Evolutionary conservation across 1,140 invertebrate genomes (phyloP), one percentile per base, ranked within the genome.

Genomic region (Adelges cooleyi): DNA sequence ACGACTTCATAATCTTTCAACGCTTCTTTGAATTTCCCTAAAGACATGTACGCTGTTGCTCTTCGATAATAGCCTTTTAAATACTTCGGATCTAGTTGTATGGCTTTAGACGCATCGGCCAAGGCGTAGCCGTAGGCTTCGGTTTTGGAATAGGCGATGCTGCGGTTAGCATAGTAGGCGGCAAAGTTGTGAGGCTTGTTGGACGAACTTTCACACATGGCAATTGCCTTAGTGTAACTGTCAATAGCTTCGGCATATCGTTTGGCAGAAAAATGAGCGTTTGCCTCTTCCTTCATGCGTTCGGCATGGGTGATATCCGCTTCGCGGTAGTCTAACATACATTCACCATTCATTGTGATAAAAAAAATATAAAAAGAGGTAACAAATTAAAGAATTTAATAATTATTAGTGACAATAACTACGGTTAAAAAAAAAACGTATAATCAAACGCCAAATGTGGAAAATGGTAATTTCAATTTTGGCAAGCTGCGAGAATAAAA

Each of bases 21-120:
- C 1, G 97, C 96, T 74, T 90, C 77, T 79, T 97, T 98, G 74
- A 95, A 98, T 79, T 97, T 98, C 68, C 95, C 94, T 69, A 99
- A 76, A 27, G 94, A 92, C 95, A 99, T 98, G 71, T 96, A 84
- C 38, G 95, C 89, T 0, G 90, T 91, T 0, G 96, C 96, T 74
- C 95, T 80, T 73, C 97, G 86, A 75, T 98, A 99, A 71, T 89
- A 90, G 13, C 90, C 93, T 77, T 98, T 98, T 6, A 95, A 79
- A 77, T 98, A 98, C 40, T 80, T 81, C 69, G 82, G 86, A 77
- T 98, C 92, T 52, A 93, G 72, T 76, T 92, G 86, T 48, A 98
- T 89, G 2, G 95, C 88, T 75, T 87, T 89, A 1, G 88, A 84
- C 8, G 95, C 95, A 82, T 99, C 96, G 27, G 76, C 78, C 38